Evolutionary conservation across 2,113 vertebrate genomes (phyloP).

Genomic region (Calcarius ornatus): DNA sequence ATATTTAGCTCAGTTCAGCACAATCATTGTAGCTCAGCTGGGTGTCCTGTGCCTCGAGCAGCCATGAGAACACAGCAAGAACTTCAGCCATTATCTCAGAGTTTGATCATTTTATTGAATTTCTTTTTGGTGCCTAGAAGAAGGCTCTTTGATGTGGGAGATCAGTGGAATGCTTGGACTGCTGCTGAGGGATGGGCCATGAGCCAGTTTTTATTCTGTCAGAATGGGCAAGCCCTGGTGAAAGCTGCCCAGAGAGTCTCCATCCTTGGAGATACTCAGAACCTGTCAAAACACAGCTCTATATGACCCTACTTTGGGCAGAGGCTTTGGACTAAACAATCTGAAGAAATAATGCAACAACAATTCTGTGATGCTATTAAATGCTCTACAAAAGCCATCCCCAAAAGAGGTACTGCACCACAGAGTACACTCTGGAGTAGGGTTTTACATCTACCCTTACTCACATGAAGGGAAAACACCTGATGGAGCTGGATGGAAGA

Average conservation of each 20-base stretch:
- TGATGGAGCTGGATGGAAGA: background rate
- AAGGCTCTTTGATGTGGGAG: background rate
- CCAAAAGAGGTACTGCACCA: background rate
- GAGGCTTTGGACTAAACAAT: background rate
- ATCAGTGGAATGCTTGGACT: background rate
- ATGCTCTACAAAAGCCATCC: background rate
- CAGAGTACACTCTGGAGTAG: background rate
- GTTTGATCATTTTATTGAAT: background rate
- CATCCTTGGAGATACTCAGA: background rate
- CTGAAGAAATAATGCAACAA: background rate
- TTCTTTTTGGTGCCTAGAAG: background rate
- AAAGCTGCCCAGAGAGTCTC: background rate
- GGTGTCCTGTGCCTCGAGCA: background rate
- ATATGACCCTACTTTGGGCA: background rate
- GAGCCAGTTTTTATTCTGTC: background rate
- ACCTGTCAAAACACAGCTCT: background rate
- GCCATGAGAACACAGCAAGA: background rate
- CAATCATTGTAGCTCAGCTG: fast-evolving
- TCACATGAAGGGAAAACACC: background rate
- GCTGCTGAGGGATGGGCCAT: fast-evolving
- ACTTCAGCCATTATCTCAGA: background rate
- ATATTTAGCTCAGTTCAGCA: background rate
- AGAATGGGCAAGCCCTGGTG: background rate
- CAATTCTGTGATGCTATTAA: background rate
- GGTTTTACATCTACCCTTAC: background rate